These are phyloP conservation scores for Amblyjoppa fuscipennis DNA, from an alignment of 2,888 invertebrate species.

Conservation along the genomic window DNA sequence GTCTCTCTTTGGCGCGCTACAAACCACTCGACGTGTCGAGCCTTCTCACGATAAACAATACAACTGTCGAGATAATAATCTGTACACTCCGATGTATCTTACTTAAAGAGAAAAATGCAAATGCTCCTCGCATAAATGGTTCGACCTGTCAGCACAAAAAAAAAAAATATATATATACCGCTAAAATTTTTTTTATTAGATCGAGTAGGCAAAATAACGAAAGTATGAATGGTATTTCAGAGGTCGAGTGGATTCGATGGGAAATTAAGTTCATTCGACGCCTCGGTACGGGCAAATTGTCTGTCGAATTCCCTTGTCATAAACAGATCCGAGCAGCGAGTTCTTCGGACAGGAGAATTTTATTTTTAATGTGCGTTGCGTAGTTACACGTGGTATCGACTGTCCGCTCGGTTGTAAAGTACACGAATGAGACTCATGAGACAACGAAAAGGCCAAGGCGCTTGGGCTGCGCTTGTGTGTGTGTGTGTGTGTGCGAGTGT, in stretches of 20 bases:
- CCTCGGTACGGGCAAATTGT: neutral
- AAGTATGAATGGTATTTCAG: neutral
- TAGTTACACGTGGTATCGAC: neutral
- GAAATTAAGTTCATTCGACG: conserved; percentile 1
- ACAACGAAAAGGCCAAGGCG: conserved; percentile 46
- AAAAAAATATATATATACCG: too few species aligned
- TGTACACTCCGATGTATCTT: conserved; percentile 19
- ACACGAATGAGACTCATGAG: conserved; percentile 16
- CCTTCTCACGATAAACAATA: conserved; percentile 33
- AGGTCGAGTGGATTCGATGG: neutral
- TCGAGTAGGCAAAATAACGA: too few species aligned
- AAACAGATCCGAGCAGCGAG: neutral
- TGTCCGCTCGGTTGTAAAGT: neutral
- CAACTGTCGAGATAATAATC: conserved; percentile 33
- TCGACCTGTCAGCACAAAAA: neutral
- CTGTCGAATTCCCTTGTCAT: neutral
- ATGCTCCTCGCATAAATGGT: neutral
- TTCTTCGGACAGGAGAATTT: neutral
- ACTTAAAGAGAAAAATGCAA: neutral
- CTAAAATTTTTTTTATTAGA: too few species aligned
- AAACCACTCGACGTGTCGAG: conserved; percentile 15
- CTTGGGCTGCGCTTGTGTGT: neutral
- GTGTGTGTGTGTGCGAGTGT: conserved; percentile 13
- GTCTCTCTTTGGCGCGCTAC: conserved; percentile 4
- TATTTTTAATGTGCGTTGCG: neutral